Percentiles rank a stretch among this genome's conserved stretches.
Conservation (phyloP, 2,113 vertebrate species). For the rabbit (Oryctolagus cuniculus) region DNA sequence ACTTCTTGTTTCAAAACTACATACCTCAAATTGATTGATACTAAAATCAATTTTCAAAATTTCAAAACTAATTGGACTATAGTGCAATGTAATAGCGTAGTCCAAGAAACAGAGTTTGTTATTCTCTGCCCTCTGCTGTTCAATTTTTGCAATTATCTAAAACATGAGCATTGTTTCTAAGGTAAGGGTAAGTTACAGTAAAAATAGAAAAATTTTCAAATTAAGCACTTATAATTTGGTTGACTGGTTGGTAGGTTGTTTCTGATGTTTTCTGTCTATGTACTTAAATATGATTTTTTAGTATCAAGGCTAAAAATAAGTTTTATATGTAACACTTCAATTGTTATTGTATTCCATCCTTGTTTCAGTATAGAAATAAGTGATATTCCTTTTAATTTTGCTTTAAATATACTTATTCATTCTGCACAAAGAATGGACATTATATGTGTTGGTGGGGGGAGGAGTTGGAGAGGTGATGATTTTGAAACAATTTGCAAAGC, state of each 20-base stretch:
- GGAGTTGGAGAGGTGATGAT: neutral
- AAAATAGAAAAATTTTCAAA: neutral
- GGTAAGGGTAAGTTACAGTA: neutral
- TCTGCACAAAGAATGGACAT: neutral
- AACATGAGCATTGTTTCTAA: slow-evolving; percentile 15
- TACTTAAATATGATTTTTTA: slow-evolving; percentile 13
- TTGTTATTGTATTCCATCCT: neutral
- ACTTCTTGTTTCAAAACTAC: neutral
- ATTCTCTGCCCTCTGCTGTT: slow-evolving; percentile 83
- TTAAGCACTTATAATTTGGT: neutral
- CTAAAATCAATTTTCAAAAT: slow-evolving; percentile 57
- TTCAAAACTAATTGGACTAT: neutral
- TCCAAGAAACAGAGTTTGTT: slow-evolving; percentile 36
- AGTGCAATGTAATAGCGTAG: neutral
- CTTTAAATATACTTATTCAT: neutral
- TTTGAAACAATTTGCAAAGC: neutral
- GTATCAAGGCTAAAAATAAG: neutral
- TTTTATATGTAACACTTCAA: neutral
- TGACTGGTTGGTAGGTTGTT: neutral
- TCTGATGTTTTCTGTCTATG: neutral
- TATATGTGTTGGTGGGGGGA: too few relatives aligned
- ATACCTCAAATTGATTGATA: slow-evolving; percentile 13
- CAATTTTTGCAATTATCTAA: slow-evolving; percentile 63
- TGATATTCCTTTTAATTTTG: neutral
- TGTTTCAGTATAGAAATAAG: neutral